phyloP scores from a whole-genome alignment of 2,888 invertebrate species.

The Chrysomela aeneicollis region DNA sequence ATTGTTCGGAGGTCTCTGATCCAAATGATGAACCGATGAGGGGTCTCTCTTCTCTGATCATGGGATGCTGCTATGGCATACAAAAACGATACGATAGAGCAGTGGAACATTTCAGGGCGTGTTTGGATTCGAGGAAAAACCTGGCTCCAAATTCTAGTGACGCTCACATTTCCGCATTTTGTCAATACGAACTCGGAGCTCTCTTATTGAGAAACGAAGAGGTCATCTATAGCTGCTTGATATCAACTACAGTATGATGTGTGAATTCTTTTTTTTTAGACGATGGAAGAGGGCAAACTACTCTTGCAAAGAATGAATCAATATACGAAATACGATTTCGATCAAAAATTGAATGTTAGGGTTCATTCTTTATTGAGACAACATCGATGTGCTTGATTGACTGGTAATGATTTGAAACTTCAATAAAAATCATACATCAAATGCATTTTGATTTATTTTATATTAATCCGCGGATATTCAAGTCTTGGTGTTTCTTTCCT shows the following conservation, averaged over 20 bases:
- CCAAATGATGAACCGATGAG: constrained; percentile 63
- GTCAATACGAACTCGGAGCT: constrained; percentile 70
- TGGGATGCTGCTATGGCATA: constrained; percentile 63
- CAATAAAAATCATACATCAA: too few relatives aligned
- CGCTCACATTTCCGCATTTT: constrained; percentile 70
- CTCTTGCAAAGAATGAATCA: constrained; percentile 64
- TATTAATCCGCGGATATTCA: too few relatives aligned
- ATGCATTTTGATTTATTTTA: too few relatives aligned
- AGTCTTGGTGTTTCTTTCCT: too few relatives aligned
- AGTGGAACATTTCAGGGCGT: constrained; percentile 56
- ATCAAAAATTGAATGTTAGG: constrained; percentile 69
- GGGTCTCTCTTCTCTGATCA: constrained; percentile 64
- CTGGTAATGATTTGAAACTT: neutral
- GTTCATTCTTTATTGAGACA: constrained; percentile 66
- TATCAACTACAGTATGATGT: neutral
- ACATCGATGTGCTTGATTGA: neutral
- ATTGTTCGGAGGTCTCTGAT: constrained; percentile 50
- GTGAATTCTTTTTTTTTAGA: constrained; percentile 55
- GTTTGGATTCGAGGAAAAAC: constrained; percentile 54
- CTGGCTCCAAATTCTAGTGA: constrained; percentile 56
- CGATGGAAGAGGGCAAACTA: constrained; percentile 64
- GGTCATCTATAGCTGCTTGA: constrained; percentile 37
- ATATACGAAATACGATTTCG: constrained; percentile 73
- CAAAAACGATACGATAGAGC: constrained; percentile 59
- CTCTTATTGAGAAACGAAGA: constrained; percentile 59